These are phyloP conservation scores for Aphidius colemani DNA, from an alignment of 2,888 invertebrate species.

Conservation along the genomic window DNA sequence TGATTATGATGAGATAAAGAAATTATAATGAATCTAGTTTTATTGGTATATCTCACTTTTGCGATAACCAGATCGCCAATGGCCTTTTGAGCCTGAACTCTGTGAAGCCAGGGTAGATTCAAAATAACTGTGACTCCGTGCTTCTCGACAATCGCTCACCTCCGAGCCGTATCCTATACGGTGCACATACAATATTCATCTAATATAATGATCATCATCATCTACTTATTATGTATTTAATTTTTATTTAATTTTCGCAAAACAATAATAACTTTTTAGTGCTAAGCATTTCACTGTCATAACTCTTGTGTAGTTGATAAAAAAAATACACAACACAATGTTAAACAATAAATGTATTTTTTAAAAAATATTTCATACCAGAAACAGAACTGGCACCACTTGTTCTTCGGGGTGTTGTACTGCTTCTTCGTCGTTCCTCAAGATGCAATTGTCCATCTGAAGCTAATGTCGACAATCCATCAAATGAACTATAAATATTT, in stretches of 20 bases:
- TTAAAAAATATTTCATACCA: conserved; percentile 57
- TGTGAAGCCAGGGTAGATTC: conserved; percentile 62
- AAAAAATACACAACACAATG: background rate
- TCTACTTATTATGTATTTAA: background rate
- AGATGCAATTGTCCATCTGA: conserved; percentile 43
- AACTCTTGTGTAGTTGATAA: background rate
- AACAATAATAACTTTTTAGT: background rate
- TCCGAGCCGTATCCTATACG: conserved; percentile 74
- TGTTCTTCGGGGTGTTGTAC: conserved; percentile 68
- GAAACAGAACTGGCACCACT: conserved; percentile 84
- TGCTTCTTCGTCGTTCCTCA: conserved; percentile 53
- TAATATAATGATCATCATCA: background rate
- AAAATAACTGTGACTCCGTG: conserved; percentile 65
- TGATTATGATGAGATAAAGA: no score
- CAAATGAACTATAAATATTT: conserved; percentile 43
- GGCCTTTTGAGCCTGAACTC: conserved; percentile 51
- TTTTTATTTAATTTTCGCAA: background rate
- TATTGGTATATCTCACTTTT: conserved; percentile 62
- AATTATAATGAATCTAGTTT: no score
- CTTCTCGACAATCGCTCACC: conserved; percentile 68
- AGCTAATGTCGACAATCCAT: conserved; percentile 45
- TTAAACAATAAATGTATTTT: background rate
- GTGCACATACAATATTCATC: conserved; percentile 7
- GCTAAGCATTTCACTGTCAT: background rate
- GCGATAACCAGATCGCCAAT: conserved; percentile 70